These are phyloP conservation scores for Odobenus rosmarus DNA, from an alignment of 2,113 vertebrate genomes.

Conservation along the genomic window DNA sequence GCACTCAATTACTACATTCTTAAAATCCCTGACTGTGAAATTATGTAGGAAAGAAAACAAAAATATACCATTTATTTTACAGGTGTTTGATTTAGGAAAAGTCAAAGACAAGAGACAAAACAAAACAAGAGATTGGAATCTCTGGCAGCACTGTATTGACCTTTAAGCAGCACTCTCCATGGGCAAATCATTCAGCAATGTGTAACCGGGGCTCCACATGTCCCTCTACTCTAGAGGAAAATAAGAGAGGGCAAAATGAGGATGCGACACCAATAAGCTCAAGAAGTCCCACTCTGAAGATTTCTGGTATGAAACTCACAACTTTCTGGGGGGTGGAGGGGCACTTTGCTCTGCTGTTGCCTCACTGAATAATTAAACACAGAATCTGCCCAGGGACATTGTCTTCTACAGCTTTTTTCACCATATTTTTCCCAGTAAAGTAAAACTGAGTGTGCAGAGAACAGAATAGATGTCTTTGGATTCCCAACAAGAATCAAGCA, in stretches of 20 bases:
- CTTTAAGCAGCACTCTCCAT: not conserved
- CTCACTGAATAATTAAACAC: not conserved
- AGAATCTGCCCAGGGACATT: not conserved
- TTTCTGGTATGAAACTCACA: not conserved
- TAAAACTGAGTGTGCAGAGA: conserved; percentile 1
- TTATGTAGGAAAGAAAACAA: not conserved
- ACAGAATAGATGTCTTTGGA: not conserved
- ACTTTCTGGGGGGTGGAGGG: not conserved
- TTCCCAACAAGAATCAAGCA: not conserved
- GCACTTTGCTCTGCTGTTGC: not conserved
- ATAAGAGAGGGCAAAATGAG: not conserved
- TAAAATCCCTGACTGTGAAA: conserved; percentile 40
- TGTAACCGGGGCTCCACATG: not conserved
- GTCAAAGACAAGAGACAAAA: not conserved
- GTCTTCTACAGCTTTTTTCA: not conserved
- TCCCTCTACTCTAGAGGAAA: not conserved
- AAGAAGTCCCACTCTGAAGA: not conserved
- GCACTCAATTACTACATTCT: not conserved
- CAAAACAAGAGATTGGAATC: not conserved
- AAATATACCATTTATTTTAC: not conserved
- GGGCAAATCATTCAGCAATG: not conserved
- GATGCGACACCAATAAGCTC: fast-evolving
- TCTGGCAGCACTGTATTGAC: not conserved
- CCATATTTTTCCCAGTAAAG: not conserved
- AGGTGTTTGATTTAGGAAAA: conserved; percentile 17